Base-by-base conservation (phyloP, 2,113 vertebrate genomes). In the Marmota flaviventris region DNA sequence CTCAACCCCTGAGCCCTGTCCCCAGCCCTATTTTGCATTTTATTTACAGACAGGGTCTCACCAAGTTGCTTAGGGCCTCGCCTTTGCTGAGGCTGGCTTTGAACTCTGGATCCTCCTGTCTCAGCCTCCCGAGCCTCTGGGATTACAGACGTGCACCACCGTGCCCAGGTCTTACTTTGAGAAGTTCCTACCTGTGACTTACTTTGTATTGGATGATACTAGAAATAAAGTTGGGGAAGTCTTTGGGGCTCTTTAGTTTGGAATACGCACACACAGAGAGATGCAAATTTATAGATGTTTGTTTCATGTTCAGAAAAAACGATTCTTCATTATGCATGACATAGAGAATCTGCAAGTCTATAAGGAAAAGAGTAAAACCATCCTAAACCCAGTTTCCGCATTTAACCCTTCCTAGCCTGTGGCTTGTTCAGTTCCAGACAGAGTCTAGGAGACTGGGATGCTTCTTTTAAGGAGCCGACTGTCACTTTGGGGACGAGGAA, bases 371-470 rank as follows among this genome's bases (percentile, higher is more conserved):
- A 45, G 12, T 17, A 22, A 39, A 83, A 32, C 32, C 75, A 29
- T 76, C 22, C 7, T 45, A 20, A 88, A 76, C 39, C 56, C 24
- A 48, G 32, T 51, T 82, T 27, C 13, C 78, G 34, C 14, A 73
- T 20, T 24, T 73, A 78, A 63, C 4, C 24, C 16, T 79, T 79
- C 1, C 18, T 25, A 9, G 4, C 32, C 4, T 0, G 17, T 51
- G 48, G 48, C 42, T 14, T 34, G 17, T 51, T 29, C 48, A 10
- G 2, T n/a, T 70, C 34, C 34, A n/a, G 77, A 6, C 70, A 70
- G n/a, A 69, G 67, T 12, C 1, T 37, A 61, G 32, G 63, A 4
- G 16, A 18, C 0, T 22, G 0, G 8, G 34, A 8, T 20, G 8
- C 4, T 13, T 27, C 51, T 53, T 42, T 51, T 2, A 16, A 20